These are phyloP conservation scores for Condylostylus longicornis DNA, from an alignment of 1,140 invertebrate species.

Conservation along the genomic window DNA sequence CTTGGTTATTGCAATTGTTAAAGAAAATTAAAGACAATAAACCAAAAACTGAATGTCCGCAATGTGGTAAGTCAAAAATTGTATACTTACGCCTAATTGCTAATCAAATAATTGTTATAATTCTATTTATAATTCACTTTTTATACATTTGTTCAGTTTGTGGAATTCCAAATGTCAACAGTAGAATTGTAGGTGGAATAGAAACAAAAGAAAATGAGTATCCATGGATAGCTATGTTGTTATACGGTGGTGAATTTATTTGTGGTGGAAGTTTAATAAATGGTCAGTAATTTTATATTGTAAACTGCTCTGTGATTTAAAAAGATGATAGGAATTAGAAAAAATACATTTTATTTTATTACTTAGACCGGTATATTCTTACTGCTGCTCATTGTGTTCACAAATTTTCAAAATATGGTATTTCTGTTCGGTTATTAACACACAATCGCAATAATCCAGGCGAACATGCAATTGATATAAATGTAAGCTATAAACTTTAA, in stretches of 20 bases:
- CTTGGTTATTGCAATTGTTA: too few species aligned
- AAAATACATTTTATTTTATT: too few species aligned
- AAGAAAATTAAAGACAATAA: too few species aligned
- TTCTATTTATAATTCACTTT: too few species aligned
- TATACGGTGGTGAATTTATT: slow-evolving; percentile 51
- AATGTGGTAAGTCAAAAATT: too few species aligned
- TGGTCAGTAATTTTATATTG: slow-evolving; percentile 38
- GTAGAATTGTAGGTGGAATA: slow-evolving; percentile 56
- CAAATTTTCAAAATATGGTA: slow-evolving; percentile 42
- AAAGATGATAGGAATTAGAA: too few species aligned
- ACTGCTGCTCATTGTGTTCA: slow-evolving; percentile 24
- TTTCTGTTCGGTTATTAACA: slow-evolving; percentile 49
- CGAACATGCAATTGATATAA: slow-evolving; percentile 10
- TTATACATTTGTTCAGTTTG: too few species aligned
- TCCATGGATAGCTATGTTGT: slow-evolving; percentile 57
- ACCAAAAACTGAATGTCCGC: too few species aligned
- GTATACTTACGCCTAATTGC: too few species aligned
- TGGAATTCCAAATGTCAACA: slow-evolving; percentile 45
- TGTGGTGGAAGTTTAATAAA: slow-evolving; percentile 57
- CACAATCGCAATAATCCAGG: slow-evolving; percentile 36
- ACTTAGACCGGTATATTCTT: slow-evolving; percentile 19
- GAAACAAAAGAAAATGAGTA: slow-evolving; percentile 51
- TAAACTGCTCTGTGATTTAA: too few species aligned
- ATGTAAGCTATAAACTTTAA: slow-evolving; percentile 3
- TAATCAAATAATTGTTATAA: too few species aligned